A percentile compares a stretch with the other conserved stretches of the same genome.
These are phyloP conservation scores for Piprites chloris DNA, from an alignment of 2,113 vertebrate genomes.

Conservation along the genomic window DNA sequence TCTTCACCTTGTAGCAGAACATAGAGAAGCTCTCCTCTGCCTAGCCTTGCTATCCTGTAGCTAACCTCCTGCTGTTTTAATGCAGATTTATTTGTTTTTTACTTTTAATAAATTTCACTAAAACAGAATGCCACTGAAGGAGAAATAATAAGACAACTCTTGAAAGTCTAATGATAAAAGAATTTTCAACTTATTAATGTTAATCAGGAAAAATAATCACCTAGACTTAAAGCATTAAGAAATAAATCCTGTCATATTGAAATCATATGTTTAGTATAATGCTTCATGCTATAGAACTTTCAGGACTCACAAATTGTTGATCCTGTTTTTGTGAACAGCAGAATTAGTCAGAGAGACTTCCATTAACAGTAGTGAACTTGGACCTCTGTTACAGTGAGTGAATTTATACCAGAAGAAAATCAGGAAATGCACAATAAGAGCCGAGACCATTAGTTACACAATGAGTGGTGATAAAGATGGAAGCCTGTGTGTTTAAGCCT, in stretches of 20 bases:
- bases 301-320: not conserved
- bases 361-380: not conserved
- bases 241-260: not conserved
- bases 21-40: not conserved
- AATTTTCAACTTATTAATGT: not conserved
- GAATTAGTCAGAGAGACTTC: not conserved
- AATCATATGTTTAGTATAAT: not conserved
- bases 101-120: constrained; percentile 9
- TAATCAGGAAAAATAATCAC: not conserved
- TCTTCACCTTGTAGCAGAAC: constrained; percentile 2
- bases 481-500: not conserved
- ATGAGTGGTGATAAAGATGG: not conserved
- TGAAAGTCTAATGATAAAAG: not conserved
- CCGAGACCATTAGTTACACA: not conserved
- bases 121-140: constrained; percentile 1
- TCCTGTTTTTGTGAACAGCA: not conserved
- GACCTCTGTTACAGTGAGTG: not conserved
- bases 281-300: not conserved
- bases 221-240: not conserved
- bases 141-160: not conserved
- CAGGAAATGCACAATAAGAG: not conserved
- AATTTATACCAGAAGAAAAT: not conserved
- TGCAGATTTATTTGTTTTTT: constrained; percentile 33
- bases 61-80: not conserved
- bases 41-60: not conserved